Evolutionary conservation across 2,797 vertebrate species (phyloP), one percentile per base, ranked within the genome.

Genomic region (Pempheris klunzingeri): DNA sequence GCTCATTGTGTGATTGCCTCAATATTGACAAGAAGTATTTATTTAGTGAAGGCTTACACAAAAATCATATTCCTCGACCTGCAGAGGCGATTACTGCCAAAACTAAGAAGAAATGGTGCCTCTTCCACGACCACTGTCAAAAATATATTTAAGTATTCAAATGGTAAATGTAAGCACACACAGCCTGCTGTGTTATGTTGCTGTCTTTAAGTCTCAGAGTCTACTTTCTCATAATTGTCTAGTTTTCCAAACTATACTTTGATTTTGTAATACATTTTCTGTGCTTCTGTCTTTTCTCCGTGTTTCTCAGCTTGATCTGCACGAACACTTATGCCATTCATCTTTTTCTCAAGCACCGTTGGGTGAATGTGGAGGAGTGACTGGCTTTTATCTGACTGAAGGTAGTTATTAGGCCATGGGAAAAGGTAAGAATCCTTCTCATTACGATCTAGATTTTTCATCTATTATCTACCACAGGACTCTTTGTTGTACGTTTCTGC

Each of bases 361-460:
- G 66, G 50, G 57, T 71, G 68, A 83, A 78, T 81, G 79, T 76
- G 72, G 65, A 79, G 77, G 84, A 82, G 78, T 73, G 73, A 80
- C 57, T 81, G 80, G 50, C 71, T 82, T 87, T 86, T 62, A 86
- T 79, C 77, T 86, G 70, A 71, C 81, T 84, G 47, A 81, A 72
- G 49, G 67, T 72, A 82, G 55, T 78, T 82, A 88, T 84, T 67
- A 81, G 65, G 80, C 71, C 74, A 58, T 18, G 43, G 44, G 69
- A 76, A 81, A 34, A 82, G 28, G 77, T 32, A 65, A 64, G 13
- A 80, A 83, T 39, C 54, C 7, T 54, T 58, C 41, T 82, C 62
- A 64, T 88, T 79, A 71, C 61, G 52, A 75, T 78, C 50, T 64
- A 83, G 46, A 84, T 78, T 71, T 76, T 77, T 68, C 59, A 77